Base-by-base conservation (phyloP, 2,797 vertebrate genomes). In the Emydoidea blandingii region DNA sequence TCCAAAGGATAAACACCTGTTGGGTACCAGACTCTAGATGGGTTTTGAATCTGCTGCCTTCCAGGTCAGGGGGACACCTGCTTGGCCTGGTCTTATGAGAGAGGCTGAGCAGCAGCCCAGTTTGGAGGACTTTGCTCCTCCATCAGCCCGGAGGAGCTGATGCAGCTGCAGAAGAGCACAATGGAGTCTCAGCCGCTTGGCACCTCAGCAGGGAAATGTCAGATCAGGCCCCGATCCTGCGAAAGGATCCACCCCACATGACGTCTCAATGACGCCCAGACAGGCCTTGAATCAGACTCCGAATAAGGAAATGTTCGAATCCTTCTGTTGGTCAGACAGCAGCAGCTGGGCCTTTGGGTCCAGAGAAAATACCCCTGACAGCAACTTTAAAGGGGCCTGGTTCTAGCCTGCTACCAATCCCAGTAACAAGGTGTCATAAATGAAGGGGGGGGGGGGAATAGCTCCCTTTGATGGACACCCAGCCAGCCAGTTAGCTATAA, bases 21-120 rank as follows among this genome's bases (percentile, higher is more conserved):
- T 29, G 11, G 3, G 25, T 14, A 14, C 15, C 34, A 37, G 34
- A 9, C 31, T n/a, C 18, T 65, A 0, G 16, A n/a, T 9, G 14
- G 62, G 16, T 19, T n/a, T 65, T n/a, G 34, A 65, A 65, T n/a
- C 62, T 65, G 62, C 62, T 65, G 34, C 62, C 62, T 65, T 31
- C 16, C 16, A n/a, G 59, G 5, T 68, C 8, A 8, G 9, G 10
- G 34, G 2, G 34, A 10, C 34, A 68, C 34, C 62, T 19, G 15
- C 31, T 37, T 9, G 34, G 9, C 34, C 18, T 37, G 8, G 62
- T 68, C 34, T 37, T 19, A 16, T 4, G 62, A 37, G 62, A 37
- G 34, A 37, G 34, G n/a, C 34, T 68, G 65, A 68, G 3, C n/a
- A 37, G 65, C n/a, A 10, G 18, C 65, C n/a, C 34, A 21, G 65